Evolutionary conservation across 1,140 invertebrate species (phyloP).

Genomic region (Bombus pascuorum): DNA sequence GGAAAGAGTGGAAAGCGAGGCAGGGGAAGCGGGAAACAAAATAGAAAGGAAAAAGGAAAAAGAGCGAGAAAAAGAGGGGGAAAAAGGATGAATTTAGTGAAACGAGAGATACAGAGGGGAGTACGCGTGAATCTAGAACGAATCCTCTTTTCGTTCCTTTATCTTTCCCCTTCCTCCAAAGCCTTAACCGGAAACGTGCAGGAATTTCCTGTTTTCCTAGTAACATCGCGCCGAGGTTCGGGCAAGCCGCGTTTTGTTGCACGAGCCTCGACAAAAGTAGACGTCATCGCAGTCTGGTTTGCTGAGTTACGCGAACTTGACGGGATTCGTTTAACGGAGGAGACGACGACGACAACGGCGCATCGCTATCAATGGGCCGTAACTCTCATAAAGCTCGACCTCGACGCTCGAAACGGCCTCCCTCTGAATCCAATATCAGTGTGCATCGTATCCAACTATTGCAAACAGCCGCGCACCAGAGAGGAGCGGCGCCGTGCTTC

Average conservation of each 20-base stretch:
- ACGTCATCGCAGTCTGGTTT: slow-evolving; percentile 15
- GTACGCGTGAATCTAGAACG: slow-evolving; percentile 39
- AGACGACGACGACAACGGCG: slow-evolving; percentile 17
- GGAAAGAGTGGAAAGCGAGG: background rate
- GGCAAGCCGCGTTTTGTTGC: background rate
- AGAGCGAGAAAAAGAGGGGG: too few species aligned
- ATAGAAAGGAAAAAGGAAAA: background rate
- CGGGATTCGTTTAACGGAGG: slow-evolving; percentile 31
- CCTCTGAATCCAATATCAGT: slow-evolving; percentile 44
- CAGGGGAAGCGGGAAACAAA: background rate
- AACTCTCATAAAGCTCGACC: slow-evolving; percentile 33
- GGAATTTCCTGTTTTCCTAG: slow-evolving; percentile 40
- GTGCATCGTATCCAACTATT: slow-evolving; percentile 30
- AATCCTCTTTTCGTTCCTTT: slow-evolving; percentile 28
- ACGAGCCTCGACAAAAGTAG: slow-evolving; percentile 16
- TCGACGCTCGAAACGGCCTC: background rate
- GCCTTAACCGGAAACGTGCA: slow-evolving; percentile 20
- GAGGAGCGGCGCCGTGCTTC: background rate
- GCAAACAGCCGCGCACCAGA: slow-evolving; percentile 7
- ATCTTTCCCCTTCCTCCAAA: background rate
- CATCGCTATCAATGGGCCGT: slow-evolving; percentile 41
- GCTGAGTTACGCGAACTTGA: slow-evolving; percentile 26
- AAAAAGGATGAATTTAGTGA: slow-evolving; percentile 27
- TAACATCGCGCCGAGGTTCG: background rate
- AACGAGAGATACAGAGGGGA: slow-evolving; percentile 23